Evolutionary conservation across 2,888 invertebrate species (phyloP).

Genomic region (Ennomos erosarius): DNA sequence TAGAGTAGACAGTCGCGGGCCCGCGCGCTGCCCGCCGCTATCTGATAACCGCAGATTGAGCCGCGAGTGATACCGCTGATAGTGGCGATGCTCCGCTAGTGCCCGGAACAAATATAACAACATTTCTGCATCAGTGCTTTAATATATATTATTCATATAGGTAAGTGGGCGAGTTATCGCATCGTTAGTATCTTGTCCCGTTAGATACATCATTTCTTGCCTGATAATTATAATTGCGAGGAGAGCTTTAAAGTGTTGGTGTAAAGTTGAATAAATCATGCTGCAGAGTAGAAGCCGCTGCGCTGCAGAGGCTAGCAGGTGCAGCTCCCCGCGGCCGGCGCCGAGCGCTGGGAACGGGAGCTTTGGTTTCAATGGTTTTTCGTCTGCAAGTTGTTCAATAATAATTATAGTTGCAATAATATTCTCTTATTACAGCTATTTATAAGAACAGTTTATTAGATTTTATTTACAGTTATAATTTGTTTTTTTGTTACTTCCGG

Average conservation of each 20-base stretch:
- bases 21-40: conserved; percentile 37
- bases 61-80: conserved; percentile 30
- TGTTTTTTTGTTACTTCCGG: no score
- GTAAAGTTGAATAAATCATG: no score
- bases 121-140: conserved; percentile 3
- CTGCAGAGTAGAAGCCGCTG: no score
- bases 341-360: no score
- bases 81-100: conserved; percentile 9
- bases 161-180: conserved; percentile 22
- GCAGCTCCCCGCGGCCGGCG: background rate
- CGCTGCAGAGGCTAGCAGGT: no score
- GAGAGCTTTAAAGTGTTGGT: background rate
- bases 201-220: conserved; percentile 6
- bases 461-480: no score
- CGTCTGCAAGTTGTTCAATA: no score
- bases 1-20: conserved; percentile 43
- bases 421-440: no score
- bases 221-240: conserved; percentile 4
- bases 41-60: conserved; percentile 43
- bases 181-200: conserved; percentile 14
- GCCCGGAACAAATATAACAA: conserved; percentile 6
- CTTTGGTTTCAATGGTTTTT: no score
- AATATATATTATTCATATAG: conserved; percentile 10
- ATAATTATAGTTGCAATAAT: no score
- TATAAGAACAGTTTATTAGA: no score